phyloP scores from a whole-genome alignment of 23 tunicate species.

The Trididemnum nubilum region DNA sequence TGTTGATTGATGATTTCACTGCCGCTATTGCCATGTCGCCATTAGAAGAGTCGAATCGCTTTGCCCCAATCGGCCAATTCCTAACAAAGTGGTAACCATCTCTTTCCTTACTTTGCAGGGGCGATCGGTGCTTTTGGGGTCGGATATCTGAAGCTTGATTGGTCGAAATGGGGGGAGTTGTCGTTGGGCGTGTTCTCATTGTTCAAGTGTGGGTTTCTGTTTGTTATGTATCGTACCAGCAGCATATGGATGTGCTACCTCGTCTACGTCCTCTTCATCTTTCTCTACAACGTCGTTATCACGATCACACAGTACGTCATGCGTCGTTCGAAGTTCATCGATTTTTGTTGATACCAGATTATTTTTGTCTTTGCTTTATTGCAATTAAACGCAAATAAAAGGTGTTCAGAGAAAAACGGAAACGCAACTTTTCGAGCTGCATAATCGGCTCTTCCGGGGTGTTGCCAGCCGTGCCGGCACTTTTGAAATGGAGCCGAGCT shows the following conservation, averaged over 20 bases:
- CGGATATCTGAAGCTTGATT: constrained; percentile 49
- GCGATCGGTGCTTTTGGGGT: constrained; percentile 69
- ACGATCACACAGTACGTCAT: constrained; percentile 73
- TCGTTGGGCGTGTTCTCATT: constrained; percentile 50
- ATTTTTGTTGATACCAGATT: background rate
- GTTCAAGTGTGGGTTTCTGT: constrained; percentile 31
- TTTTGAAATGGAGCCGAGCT: no score
- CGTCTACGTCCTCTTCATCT: constrained; percentile 51
- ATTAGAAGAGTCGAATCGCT: no score
- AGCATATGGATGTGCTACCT: constrained; percentile 61
- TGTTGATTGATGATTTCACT: no score
- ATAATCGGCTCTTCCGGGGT: no score
- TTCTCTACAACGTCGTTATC: constrained; percentile 69
- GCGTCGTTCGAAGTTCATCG: background rate
- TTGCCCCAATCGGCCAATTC: no score
- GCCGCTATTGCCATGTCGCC: no score
- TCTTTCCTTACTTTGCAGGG: constrained; percentile 42
- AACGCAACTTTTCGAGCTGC: no score
- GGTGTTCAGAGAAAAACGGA: no score
- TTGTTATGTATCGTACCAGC: constrained; percentile 52
- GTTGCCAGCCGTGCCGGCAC: no score
- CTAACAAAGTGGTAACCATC: no score
- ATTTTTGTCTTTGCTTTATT: no score
- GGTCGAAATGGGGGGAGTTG: constrained; percentile 62
- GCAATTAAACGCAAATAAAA: no score